Base-by-base conservation (phyloP, 2,113 vertebrate genomes). In the Passer domesticus region DNA sequence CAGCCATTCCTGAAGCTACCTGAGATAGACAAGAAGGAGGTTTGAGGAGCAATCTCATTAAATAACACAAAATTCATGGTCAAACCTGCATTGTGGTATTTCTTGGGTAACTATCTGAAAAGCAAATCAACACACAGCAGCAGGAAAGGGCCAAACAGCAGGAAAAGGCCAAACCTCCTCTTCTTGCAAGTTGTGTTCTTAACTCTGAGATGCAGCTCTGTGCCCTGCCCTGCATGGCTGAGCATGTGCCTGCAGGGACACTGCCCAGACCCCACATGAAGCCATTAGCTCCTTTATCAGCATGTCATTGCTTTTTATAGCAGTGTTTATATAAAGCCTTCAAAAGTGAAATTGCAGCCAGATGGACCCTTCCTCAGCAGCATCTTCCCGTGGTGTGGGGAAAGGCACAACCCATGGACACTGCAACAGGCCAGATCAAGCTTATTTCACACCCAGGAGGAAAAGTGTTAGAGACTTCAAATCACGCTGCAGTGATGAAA, bases 291-390 rank as follows among this genome's bases (percentile, higher is more conserved):
- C 85, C 78, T 90, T 92, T 85, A 94, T 82, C 91, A 88, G 60
- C 87, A 78, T 74, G 66, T 25, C 77, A 60, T 69, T 85, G 75
- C 87, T 79, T 91, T 97, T 96, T 92, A 92, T 73, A 77, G 84
- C 78, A 12, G n/a, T 66, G 95, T 97, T 97, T 94, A 83, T 94
- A 55, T 28, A 84, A 87, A 85, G 67, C 89, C 62, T 89, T 87
- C 82, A 64, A 83, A 94, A 90, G 60, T 55, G 83, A 72, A 89
- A 94, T 90, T 75, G 80, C 85, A 62, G 35, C 55, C 92, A 93
- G 90, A 83, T 90, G 89, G 83, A 67, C 73, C 76, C 52, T 58
- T 94, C 86, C 79, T 69, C 72, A 74, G 83, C 87, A 87, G 56
- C 89, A 4, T 39, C 86, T 60, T 80, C 83, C 7, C 3, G 16